Percentiles rank a stretch among this genome's conserved stretches.
phyloP scores from a whole-genome alignment of 2,797 vertebrate species.

The Setipinna tenuifilis region DNA sequence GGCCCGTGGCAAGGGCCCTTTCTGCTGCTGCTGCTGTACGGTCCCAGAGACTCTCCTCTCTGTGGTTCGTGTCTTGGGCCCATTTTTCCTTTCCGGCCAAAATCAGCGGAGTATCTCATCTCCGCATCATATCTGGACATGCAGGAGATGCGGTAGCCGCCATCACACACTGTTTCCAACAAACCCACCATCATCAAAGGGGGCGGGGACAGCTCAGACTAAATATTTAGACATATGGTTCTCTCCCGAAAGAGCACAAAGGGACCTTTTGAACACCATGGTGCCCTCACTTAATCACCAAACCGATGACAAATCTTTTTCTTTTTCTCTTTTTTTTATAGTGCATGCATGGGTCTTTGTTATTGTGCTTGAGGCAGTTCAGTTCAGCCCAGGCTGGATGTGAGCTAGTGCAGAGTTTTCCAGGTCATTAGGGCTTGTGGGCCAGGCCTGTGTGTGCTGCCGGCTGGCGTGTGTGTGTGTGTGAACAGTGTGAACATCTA shows the following conservation, averaged over 20 bases:
- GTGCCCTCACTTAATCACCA: constrained; percentile 38
- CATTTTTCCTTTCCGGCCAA: neutral
- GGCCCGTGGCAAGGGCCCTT: neutral
- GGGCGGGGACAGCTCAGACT: neutral
- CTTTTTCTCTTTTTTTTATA: neutral
- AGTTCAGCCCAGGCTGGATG: neutral
- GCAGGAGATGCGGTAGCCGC: neutral
- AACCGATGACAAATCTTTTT: constrained; percentile 42
- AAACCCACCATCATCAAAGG: constrained; percentile 9
- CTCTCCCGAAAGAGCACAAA: neutral
- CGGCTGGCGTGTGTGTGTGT: neutral
- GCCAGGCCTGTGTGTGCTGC: neutral
- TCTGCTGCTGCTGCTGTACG: no score
- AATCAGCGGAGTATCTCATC: neutral
- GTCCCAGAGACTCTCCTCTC: neutral
- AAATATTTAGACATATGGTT: constrained; percentile 17
- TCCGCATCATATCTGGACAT: constrained; percentile 13
- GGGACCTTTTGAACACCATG: neutral
- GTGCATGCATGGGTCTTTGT: neutral
- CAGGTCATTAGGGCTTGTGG: constrained; percentile 4
- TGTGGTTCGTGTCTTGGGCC: neutral
- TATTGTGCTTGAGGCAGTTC: neutral
- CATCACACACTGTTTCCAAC: neutral
- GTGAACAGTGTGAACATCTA: no score
- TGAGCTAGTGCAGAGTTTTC: neutral